Conservation (phyloP, 2,888 invertebrate species). For the Acleris cristana region DNA sequence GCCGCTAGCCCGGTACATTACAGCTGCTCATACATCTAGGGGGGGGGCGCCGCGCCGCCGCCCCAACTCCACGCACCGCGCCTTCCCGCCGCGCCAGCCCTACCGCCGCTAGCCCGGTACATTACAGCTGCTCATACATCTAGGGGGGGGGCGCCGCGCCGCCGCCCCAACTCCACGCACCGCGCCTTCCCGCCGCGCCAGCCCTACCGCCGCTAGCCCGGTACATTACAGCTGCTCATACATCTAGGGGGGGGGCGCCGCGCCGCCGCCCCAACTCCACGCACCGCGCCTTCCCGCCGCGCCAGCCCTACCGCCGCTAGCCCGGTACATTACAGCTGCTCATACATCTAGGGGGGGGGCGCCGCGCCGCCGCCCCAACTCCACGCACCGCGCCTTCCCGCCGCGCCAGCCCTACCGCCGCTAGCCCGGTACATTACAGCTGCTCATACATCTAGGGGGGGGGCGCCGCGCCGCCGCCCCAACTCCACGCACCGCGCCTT, state of each 20-base stretch:
- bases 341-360: neutral
- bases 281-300: conserved; percentile 66
- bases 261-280: conserved; percentile 48
- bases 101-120: no score
- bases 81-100: no score
- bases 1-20: conserved; percentile 18
- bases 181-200: conserved; percentile 34
- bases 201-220: conserved; percentile 32
- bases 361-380: conserved; percentile 12
- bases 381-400: neutral
- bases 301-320: conserved; percentile 60
- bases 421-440: conserved; percentile 31
- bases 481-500: conserved; percentile 34
- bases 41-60: no score
- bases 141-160: no score
- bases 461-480: conserved; percentile 31
- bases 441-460: conserved; percentile 29
- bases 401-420: conserved; percentile 47
- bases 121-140: no score
- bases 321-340: conserved; percentile 53
- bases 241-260: conserved; percentile 9
- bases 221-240: conserved; percentile 19
- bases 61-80: no score
- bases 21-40: no score
- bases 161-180: conserved; percentile 14